Conservation (phyloP, 2,113 vertebrate genomes). For the Epinephelus cyanopodus region DNA sequence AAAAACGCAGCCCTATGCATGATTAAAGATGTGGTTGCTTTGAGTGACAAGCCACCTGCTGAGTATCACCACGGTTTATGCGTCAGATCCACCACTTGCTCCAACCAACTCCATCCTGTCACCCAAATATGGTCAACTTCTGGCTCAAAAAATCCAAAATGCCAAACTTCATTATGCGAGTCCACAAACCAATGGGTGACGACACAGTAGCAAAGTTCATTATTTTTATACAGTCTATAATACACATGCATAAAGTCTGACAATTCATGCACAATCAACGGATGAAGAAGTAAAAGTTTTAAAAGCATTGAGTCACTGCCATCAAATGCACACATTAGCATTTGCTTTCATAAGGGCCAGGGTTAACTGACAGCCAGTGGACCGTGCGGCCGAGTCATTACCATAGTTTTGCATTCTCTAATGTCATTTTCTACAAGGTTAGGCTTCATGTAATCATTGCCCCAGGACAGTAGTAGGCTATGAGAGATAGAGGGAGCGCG, state of each 20-base stretch:
- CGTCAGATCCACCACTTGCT: too few species aligned
- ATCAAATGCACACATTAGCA: slow-evolving; percentile 24
- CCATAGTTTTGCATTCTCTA: slow-evolving; percentile 70
- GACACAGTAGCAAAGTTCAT: too few species aligned
- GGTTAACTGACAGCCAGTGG: slow-evolving; percentile 61
- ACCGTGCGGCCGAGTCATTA: slow-evolving; percentile 58
- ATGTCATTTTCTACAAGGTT: slow-evolving; percentile 83
- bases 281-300: slow-evolving; percentile 16
- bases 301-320: neutral
- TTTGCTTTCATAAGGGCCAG: slow-evolving; percentile 23
- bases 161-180: too few species aligned
- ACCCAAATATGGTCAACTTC: too few species aligned
- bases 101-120: too few species aligned
- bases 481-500: slow-evolving; percentile 33
- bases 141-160: too few species aligned
- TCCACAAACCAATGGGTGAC: too few species aligned
- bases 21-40: too few species aligned
- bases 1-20: too few species aligned
- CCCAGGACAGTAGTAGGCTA: slow-evolving; percentile 56
- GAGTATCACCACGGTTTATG: too few species aligned
- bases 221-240: too few species aligned
- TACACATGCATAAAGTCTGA: neutral
- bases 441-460: slow-evolving; percentile 73
- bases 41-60: too few species aligned
- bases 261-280: neutral